Evolutionary conservation across 1,140 invertebrate species (phyloP).

Genomic region (Drosophila insularis): DNA sequence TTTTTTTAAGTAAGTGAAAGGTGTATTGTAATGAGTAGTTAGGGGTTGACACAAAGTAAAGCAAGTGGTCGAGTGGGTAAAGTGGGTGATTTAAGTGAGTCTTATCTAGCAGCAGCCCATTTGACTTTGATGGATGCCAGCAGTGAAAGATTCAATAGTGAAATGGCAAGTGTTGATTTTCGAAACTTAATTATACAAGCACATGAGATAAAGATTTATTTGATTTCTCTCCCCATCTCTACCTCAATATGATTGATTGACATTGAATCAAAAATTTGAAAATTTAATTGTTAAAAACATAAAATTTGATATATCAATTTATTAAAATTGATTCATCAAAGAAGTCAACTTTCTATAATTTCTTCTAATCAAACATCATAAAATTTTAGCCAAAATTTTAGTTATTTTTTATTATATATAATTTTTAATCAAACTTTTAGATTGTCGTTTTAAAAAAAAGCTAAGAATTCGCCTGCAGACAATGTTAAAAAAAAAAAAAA

Average conservation of each 20-base stretch:
- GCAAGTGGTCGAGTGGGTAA: conserved; percentile 11
- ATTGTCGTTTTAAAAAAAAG: too few relatives aligned
- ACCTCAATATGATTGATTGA: background rate
- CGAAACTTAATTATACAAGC: conserved; percentile 44
- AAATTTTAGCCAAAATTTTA: too few relatives aligned
- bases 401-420: too few relatives aligned
- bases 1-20: conserved; percentile 55
- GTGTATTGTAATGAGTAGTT: conserved; percentile 45
- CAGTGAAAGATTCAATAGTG: conserved; percentile 7
- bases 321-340: too few relatives aligned
- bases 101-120: conserved; percentile 33
- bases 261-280: background rate
- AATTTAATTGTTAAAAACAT: background rate
- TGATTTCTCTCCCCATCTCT: background rate
- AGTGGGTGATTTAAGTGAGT: conserved; percentile 16
- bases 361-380: too few relatives aligned
- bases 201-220: conserved; percentile 24
- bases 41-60: conserved; percentile 29
- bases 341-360: too few relatives aligned
- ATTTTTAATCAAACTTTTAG: too few relatives aligned
- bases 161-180: conserved; percentile 44
- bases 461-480: too few relatives aligned
- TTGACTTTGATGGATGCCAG: conserved; percentile 64
- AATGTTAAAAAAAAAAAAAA: too few relatives aligned
- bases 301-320: too few relatives aligned